Conservation (phyloP, 1,140 invertebrate genomes). For the Thalassaphorura encarpata region DNA sequence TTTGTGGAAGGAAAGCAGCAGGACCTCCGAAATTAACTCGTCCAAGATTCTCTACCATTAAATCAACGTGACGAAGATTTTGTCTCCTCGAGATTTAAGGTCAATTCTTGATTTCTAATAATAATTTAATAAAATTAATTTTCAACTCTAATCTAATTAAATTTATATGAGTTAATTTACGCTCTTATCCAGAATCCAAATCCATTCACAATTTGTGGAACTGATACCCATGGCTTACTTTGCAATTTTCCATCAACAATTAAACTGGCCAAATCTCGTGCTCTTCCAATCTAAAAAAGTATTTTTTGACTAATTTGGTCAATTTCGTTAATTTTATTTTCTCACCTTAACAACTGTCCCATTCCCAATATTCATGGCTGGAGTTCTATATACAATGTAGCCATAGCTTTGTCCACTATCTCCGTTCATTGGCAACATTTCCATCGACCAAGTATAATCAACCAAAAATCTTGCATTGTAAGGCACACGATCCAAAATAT, state of each 20-base stretch:
- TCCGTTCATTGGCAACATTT: conserved; percentile 38
- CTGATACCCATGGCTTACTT: background rate
- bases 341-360: background rate
- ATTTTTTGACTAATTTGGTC: background rate
- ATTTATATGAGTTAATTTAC: background rate
- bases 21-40: conserved; percentile 46
- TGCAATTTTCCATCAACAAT: conserved; percentile 15
- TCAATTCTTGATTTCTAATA: too few relatives aligned
- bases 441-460: conserved; percentile 37
- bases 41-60: conserved; percentile 51
- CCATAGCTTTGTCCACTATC: conserved; percentile 42
- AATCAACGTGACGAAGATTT: conserved; percentile 40
- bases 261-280: conserved; percentile 16
- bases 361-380: conserved; percentile 10
- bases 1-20: conserved; percentile 40
- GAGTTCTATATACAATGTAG: conserved; percentile 40
- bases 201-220: background rate
- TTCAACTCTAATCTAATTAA: too few relatives aligned
- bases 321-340: background rate
- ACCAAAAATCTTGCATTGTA: background rate
- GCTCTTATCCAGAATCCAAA: conserved; percentile 8
- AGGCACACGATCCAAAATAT: conserved; percentile 12
- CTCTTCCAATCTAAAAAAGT: conserved; percentile 4
- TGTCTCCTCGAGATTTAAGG: too few relatives aligned
- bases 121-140: too few relatives aligned